Base-by-base conservation (phyloP, 35 echinoderm and acorn worm genomes). In the Lytechinus variegatus region DNA sequence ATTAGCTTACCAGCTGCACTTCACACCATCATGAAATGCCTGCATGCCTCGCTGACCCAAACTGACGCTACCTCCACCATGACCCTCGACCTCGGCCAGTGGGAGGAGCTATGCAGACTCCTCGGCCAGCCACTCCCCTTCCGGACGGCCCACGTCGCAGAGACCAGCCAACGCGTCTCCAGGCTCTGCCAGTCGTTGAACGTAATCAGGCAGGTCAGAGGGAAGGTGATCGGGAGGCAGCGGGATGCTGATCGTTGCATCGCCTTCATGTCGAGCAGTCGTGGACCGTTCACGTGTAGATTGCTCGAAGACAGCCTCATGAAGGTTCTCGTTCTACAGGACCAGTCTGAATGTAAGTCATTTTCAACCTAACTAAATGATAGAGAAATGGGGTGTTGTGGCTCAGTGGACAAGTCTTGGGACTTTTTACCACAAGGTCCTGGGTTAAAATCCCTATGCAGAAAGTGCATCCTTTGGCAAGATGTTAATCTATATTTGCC, bases 1-100 rank as follows among this genome's bases (percentile, higher is more conserved):
- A 24, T 90, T 53, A 99, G 98, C 55, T 55, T 99, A 27, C 97
- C 98, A 55, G 44, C 94, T 58, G 94, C 96, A 10, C 96, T 99
- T 24, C 95, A 97, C 29, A 94, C 95, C n/a, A 56, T 99, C 9
- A 95, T 96, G 27, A 94, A 95, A 91, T 92, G 97, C n/a, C 93
- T 99, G 8, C 93, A 96, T 27, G 94, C 95, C 13, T 91, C 91
- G 52, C 95, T 99, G 16, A 86, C 87, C 10, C 27, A 92, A 52
- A 92, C 33, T 91, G 53, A 61, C 56, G 61, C 86, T 19, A 56
- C 95, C 54, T 51, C 86, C 87, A 90, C 54, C 9, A 89, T 12
- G 72, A 95, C 27, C 92, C 53, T 57, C 57, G 92, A 93, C 92
- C 54, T 93, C 54, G 4, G 55, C 9, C 96, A 91, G 52, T 92